phyloP scores from a whole-genome alignment of 2,797 vertebrate genomes.

The Menidia menidia region DNA sequence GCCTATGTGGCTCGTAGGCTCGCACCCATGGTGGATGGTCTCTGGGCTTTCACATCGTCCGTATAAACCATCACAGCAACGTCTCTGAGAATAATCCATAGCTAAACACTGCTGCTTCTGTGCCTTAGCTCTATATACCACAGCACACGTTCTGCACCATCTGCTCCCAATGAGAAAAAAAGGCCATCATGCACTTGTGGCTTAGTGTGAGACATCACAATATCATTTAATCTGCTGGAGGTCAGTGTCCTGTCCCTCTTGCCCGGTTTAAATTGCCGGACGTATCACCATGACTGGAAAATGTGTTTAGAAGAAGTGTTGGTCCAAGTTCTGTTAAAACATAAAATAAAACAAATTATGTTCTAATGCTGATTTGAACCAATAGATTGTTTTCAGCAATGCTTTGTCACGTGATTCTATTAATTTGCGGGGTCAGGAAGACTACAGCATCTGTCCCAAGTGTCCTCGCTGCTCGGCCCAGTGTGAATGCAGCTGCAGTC shows the following conservation, averaged over 20 bases:
- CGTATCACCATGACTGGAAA: constrained; percentile 25
- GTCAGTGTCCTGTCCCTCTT: constrained; percentile 48
- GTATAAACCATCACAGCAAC: constrained; percentile 68
- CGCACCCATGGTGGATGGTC: constrained; percentile 34
- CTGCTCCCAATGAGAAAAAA: constrained; percentile 72
- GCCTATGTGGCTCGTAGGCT: constrained; percentile 30
- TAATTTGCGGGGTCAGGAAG: constrained; percentile 84
- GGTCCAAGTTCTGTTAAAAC: constrained; percentile 15
- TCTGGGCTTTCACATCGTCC: constrained; percentile 67
- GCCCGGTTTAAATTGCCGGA: constrained; percentile 37
- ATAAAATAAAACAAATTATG: constrained; percentile 7
- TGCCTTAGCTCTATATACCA: constrained; percentile 63
- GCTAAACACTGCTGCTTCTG: constrained; percentile 69
- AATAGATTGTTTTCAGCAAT: constrained; percentile 47
- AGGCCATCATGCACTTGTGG: constrained; percentile 61
- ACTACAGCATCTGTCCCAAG: constrained; percentile 77
- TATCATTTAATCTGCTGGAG: constrained; percentile 66
- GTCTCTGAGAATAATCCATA: constrained; percentile 72
- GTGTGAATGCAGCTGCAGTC: constrained; percentile 86
- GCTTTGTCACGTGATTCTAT: constrained; percentile 73
- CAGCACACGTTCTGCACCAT: constrained; percentile 70
- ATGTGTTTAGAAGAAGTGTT: constrained; percentile 34
- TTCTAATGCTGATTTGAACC: background rate
- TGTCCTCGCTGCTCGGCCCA: constrained; percentile 78
- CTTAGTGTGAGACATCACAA: constrained; percentile 69